Conservation (phyloP, 1,140 invertebrate species). For the Zelostemma sp. region DNA sequence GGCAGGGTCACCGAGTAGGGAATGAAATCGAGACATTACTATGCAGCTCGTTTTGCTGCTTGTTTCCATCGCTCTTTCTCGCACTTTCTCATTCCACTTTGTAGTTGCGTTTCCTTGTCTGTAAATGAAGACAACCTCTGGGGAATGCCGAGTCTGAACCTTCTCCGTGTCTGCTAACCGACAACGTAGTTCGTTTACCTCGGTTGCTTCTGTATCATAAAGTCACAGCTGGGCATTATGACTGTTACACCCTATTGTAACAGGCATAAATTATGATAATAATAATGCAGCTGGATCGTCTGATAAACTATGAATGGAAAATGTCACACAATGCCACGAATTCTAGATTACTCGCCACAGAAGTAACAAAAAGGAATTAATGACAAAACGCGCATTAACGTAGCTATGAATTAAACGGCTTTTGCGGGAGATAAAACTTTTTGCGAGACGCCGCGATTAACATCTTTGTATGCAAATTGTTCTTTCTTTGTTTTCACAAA, state of each 20-base stretch:
- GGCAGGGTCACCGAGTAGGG: slow-evolving; percentile 20
- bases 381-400: not conserved
- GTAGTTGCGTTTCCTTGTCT: slow-evolving; percentile 39
- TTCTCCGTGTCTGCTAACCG: slow-evolving; percentile 45
- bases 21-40: slow-evolving; percentile 42
- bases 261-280: slow-evolving; percentile 10
- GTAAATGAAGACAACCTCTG: slow-evolving; percentile 47
- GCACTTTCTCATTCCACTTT: slow-evolving; percentile 33
- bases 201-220: slow-evolving; percentile 43
- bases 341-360: not conserved
- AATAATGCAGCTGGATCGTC: not conserved
- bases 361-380: not conserved
- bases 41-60: slow-evolving; percentile 33
- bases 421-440: not conserved
- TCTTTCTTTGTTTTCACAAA: too few species aligned
- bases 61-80: slow-evolving; percentile 30
- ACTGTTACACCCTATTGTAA: slow-evolving; percentile 25
- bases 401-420: not conserved
- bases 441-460: not conserved
- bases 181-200: slow-evolving; percentile 47
- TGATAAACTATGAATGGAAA: slow-evolving; percentile 17
- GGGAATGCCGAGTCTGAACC: slow-evolving; percentile 46
- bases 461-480: not conserved
- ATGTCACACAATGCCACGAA: slow-evolving; percentile 7
- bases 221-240: slow-evolving; percentile 37